Percentiles rank a stretch among this genome's conserved stretches.
Evolutionary conservation across 2,113 vertebrate genomes (phyloP).

Genomic region (Silurus meridionalis): DNA sequence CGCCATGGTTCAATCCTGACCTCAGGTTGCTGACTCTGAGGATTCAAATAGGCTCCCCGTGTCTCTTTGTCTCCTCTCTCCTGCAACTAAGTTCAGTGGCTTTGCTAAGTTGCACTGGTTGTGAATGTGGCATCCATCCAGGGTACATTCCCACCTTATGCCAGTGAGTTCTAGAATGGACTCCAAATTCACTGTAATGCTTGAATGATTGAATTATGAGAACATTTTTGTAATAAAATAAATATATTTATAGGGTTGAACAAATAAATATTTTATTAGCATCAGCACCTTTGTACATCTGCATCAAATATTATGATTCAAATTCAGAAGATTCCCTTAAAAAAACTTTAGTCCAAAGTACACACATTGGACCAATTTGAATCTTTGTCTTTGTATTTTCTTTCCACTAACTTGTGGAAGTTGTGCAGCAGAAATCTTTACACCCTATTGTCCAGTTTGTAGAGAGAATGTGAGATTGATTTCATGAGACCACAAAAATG

Average conservation of each 20-base stretch:
- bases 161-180: not conserved
- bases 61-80: not conserved
- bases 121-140: not conserved
- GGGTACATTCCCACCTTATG: not conserved
- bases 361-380: not conserved
- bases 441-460: not conserved
- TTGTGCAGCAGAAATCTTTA: not conserved
- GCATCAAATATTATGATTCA: not conserved
- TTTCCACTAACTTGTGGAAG: not conserved
- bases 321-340: not conserved
- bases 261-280: not conserved
- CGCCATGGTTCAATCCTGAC: not conserved
- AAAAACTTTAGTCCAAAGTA: not conserved
- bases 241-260: not conserved
- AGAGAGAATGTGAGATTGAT: not conserved
- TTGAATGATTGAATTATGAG: not conserved
- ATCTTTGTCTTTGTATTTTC: not conserved
- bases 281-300: not conserved
- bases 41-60: not conserved
- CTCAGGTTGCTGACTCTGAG: not conserved
- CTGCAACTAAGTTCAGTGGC: not conserved
- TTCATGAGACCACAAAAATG: not conserved
- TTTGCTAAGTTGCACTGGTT: not conserved
- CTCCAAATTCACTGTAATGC: not conserved
- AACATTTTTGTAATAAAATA: not conserved